These are phyloP conservation scores for Geophilus truncorum DNA, from an alignment of 2,888 invertebrate species.

Conservation along the genomic window DNA sequence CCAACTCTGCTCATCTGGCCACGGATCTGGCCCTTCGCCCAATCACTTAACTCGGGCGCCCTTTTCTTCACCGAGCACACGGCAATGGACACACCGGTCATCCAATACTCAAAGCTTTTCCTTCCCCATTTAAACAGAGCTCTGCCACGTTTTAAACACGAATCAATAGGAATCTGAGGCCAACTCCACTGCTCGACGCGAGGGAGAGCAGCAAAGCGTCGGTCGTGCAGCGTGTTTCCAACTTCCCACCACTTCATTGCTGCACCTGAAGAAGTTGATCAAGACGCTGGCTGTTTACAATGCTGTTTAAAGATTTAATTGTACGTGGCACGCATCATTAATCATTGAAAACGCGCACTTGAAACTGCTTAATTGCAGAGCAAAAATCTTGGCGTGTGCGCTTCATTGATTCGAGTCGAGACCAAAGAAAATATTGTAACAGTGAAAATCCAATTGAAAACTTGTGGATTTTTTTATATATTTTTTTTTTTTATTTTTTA, in stretches of 20 bases:
- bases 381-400: no score
- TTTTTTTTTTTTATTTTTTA: not conserved
- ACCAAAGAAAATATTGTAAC: no score
- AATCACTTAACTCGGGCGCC: not conserved
- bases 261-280: not conserved
- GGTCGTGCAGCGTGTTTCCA: not conserved
- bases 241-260: not conserved
- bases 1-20: slow-evolving; percentile 16
- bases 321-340: not conserved
- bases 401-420: no score
- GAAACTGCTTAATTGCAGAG: not conserved
- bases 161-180: slow-evolving; percentile 10
- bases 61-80: not conserved
- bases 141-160: not conserved
- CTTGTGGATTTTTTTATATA: not conserved
- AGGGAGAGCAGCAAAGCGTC: not conserved
- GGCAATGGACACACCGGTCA: slow-evolving; percentile 5
- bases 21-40: slow-evolving; percentile 4
- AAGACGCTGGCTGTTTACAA: not conserved
- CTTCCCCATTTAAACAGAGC: slow-evolving; percentile 2
- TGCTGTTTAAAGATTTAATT: slow-evolving; percentile 1
- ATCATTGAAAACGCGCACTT: not conserved
- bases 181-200: not conserved
- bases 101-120: not conserved
- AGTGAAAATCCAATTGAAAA: no score